Conservation (phyloP, 2,888 invertebrate species). For the Brassicogethes aeneus region DNA sequence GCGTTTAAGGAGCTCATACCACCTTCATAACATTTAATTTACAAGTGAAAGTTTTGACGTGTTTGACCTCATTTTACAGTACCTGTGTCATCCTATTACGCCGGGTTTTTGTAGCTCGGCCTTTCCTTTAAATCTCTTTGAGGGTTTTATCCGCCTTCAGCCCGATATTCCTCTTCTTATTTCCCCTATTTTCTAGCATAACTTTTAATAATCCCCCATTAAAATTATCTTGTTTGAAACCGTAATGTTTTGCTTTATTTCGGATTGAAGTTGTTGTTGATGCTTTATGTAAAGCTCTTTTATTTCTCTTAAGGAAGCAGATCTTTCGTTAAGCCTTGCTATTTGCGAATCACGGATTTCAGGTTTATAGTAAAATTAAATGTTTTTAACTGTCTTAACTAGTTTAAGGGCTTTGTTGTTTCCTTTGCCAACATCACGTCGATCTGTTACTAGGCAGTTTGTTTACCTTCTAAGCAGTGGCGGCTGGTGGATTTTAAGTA, state of each 20-base stretch:
- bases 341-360: too few relatives aligned
- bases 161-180: not conserved
- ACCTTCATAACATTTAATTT: not conserved
- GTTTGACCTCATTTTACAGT: not conserved
- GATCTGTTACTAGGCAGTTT: too few relatives aligned
- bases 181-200: not conserved
- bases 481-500: too few relatives aligned
- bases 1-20: too few relatives aligned
- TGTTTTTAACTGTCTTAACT: too few relatives aligned
- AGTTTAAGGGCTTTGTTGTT: too few relatives aligned
- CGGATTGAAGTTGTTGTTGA: not conserved
- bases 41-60: not conserved
- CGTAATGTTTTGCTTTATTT: not conserved
- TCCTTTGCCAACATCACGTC: too few relatives aligned
- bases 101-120: not conserved
- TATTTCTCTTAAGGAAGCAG: too few relatives aligned
- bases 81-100: slow-evolving; percentile 1
- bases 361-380: too few relatives aligned
- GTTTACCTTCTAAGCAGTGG: too few relatives aligned
- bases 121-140: not conserved
- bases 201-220: not conserved
- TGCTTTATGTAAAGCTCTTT: not conserved
- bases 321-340: too few relatives aligned
- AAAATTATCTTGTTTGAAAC: not conserved
- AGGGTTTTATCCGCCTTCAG: not conserved